Base-by-base conservation (phyloP, 2,888 invertebrate species). In the Cryptus viduatorius region DNA sequence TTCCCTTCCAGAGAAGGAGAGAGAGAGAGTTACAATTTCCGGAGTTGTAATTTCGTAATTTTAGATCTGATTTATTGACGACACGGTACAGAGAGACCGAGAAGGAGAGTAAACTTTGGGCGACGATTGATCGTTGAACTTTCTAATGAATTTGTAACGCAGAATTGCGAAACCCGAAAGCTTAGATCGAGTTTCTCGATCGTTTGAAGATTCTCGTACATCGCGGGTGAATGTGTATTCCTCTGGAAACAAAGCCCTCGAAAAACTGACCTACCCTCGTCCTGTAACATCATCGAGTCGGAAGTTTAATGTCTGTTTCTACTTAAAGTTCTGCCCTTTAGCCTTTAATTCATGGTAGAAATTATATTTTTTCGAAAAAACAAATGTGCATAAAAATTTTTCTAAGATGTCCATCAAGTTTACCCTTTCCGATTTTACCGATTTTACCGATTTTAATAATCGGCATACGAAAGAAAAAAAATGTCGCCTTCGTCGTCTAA, bases 141-240 rank as follows among this genome's bases (percentile, higher is more conserved):
- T 67, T 68, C 48, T 24, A 68, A 68, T n/a, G 31, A 29, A 69
- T 48, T 48, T 50, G 24, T 31, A 16, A 69, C n/a, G 68, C n/a
- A 12, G 65, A 24, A 7, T 44, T 29, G 14, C 37, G 4, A 8
- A 37, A 37, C 37, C 37, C 37, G 37, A 37, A 8, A 37, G 37
- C 37, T 37, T 37, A 7, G 8, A 37, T 37, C 0, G 37, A 37
- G 37, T 37, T 37, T 7, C 37, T 0, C 37, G 37, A 37, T 7
- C 37, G 3, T 37, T 67, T 5, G 69, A 50, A 69, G 48, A 48
- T 69, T 69, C n/a, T 24, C 5, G 10, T 29, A 31, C n/a, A 50
- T 69, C 50, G 29, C 14, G 4, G 31, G 14, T 14, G 50, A 8
- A 14, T 14, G 24, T 24, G 31, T 7, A 48, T 4, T 0, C 48